Percentiles rank a stretch among this genome's conserved stretches.
phyloP scores from a whole-genome alignment of 2,888 invertebrate genomes.

The Heliconius sara region DNA sequence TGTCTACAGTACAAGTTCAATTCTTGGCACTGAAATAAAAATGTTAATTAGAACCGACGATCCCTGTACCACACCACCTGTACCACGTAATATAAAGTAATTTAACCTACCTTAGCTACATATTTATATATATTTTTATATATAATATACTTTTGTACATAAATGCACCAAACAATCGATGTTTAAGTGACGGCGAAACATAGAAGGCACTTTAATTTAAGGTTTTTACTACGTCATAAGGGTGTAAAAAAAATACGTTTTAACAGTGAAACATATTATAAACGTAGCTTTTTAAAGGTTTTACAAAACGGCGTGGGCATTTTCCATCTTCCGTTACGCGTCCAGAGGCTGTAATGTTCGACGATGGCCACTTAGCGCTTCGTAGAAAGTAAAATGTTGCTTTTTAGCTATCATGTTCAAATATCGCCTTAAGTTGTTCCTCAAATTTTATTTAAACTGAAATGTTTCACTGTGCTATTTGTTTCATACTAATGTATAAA shows the following conservation, averaged over 20 bases:
- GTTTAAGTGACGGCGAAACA: background rate
- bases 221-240: background rate
- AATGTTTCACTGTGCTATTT: background rate
- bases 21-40: background rate
- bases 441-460: constrained; percentile 5
- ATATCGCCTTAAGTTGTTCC: background rate
- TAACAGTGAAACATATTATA: background rate
- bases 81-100: too few species aligned
- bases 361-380: constrained; percentile 24
- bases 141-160: too few species aligned
- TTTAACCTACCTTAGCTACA: too few species aligned
- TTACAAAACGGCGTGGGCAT: constrained; percentile 23
- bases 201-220: background rate
- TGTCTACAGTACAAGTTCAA: background rate
- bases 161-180: background rate
- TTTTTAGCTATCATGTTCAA: constrained; percentile 16
- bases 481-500: too few species aligned
- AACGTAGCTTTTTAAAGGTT: constrained; percentile 21
- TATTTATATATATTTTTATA: too few species aligned
- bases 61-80: too few species aligned
- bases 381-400: constrained; percentile 15
- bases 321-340: constrained; percentile 23
- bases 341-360: constrained; percentile 27
- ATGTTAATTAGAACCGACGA: background rate
- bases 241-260: background rate